phyloP scores from a whole-genome alignment of 1,140 invertebrate genomes.

The Gryllus bimaculatus region DNA sequence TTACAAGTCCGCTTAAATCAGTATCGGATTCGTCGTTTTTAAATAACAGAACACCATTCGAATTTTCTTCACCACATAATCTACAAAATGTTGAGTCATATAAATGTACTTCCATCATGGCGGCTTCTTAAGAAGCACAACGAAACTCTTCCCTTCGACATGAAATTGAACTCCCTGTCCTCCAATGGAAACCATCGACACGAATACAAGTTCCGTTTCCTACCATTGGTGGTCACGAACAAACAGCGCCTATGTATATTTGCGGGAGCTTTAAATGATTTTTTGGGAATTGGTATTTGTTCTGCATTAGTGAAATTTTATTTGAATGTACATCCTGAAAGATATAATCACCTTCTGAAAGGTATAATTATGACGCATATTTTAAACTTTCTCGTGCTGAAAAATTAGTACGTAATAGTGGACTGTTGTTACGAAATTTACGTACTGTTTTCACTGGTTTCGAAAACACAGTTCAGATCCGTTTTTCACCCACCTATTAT shows the following conservation, averaged over 20 bases:
- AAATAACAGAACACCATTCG: constrained; percentile 54
- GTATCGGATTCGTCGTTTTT: constrained; percentile 42
- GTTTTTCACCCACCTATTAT: too few species aligned
- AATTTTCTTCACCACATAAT: constrained; percentile 60
- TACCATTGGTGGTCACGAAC: background rate
- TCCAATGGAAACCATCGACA: constrained; percentile 8
- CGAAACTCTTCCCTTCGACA: constrained; percentile 6
- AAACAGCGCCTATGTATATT: background rate
- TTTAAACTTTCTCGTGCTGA: too few species aligned
- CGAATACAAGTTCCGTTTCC: background rate
- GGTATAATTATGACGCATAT: too few species aligned
- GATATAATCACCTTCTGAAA: too few species aligned
- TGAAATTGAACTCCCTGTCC: background rate
- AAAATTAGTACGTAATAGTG: too few species aligned
- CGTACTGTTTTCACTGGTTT: too few species aligned
- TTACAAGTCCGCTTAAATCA: constrained; percentile 52
- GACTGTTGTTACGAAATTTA: too few species aligned
- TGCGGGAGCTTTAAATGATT: background rate
- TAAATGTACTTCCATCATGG: constrained; percentile 34
- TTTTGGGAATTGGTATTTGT: background rate
- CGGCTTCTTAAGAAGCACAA: constrained; percentile 9
- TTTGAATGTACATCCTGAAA: too few species aligned
- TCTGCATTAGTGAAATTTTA: too few species aligned
- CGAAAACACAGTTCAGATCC: too few species aligned
- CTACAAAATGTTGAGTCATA: constrained; percentile 59